Percentiles rank a stretch among this genome's conserved stretches.
phyloP scores from a whole-genome alignment of 2,113 vertebrate species.

The Aegithalos caudatus region DNA sequence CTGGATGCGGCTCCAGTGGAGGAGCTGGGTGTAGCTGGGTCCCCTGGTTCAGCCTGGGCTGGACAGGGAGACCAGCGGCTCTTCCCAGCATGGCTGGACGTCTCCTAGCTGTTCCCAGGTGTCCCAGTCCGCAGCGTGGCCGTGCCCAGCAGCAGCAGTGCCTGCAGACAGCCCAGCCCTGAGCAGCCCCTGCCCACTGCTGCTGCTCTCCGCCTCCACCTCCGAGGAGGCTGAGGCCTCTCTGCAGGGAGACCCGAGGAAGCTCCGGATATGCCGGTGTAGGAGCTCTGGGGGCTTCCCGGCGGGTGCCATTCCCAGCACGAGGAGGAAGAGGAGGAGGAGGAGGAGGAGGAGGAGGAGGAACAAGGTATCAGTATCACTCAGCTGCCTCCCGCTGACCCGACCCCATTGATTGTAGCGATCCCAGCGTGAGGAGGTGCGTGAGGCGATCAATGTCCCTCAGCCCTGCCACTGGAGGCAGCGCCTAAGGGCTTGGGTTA shows the following conservation, averaged over 20 bases:
- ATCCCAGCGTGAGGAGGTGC: not conserved
- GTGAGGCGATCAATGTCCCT: not conserved
- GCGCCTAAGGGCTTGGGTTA: not conserved
- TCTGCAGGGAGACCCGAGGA: not conserved
- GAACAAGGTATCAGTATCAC: not conserved
- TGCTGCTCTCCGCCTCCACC: not conserved
- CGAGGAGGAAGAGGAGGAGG: not conserved
- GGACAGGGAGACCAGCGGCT: rapidly evolving
- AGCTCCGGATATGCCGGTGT: rapidly evolving
- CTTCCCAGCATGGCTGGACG: rapidly evolving
- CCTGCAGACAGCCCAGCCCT: not conserved
- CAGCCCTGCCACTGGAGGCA: not conserved
- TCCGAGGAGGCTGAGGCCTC: rapidly evolving
- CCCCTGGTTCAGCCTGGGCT: not conserved
- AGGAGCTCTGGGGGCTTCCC: not conserved
- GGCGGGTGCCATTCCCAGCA: rapidly evolving
- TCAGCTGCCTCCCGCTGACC: not conserved
- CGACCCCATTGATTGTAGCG: not conserved
- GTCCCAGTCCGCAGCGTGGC: not conserved
- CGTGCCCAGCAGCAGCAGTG: not conserved
- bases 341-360: not conserved
- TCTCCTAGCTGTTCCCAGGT: not conserved
- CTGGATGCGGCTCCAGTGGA: not conserved
- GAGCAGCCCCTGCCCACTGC: not conserved
- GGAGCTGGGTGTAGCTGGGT: not conserved